Percentiles rank a stretch among this genome's conserved stretches.
These are phyloP conservation scores for Nymphalis polychloros DNA, from an alignment of 2,888 invertebrate species.

Conservation along the genomic window DNA sequence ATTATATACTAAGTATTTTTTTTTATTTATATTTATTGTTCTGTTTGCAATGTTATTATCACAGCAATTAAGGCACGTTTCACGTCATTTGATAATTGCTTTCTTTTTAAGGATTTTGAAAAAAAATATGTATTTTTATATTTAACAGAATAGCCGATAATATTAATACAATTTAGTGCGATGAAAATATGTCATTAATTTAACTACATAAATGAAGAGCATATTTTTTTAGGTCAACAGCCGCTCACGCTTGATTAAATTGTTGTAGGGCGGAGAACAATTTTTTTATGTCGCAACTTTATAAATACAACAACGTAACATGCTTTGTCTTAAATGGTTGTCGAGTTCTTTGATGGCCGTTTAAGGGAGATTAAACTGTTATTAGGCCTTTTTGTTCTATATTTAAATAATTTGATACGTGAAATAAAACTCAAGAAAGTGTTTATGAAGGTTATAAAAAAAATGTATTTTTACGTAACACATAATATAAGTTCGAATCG, in stretches of 20 bases:
- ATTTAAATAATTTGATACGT: background rate
- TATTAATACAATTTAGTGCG: background rate
- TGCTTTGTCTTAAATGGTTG: too few species aligned
- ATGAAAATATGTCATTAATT: constrained; percentile 14
- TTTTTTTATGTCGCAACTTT: constrained; percentile 7
- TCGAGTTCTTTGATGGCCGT: too few species aligned
- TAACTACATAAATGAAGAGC: constrained; percentile 10
- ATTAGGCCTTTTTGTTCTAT: too few species aligned
- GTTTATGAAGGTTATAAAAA: too few species aligned
- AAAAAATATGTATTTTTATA: background rate
- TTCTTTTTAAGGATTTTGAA: background rate
- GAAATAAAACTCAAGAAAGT: background rate
- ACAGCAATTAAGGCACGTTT: too few species aligned
- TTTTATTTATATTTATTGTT: too few species aligned
- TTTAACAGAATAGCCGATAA: background rate
- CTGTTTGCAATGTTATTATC: too few species aligned
- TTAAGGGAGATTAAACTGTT: too few species aligned
- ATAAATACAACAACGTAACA: constrained; percentile 12
- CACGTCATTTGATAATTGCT: too few species aligned
- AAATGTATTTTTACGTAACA: too few species aligned
- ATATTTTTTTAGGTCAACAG: constrained; percentile 30
- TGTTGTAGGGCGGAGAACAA: constrained; percentile 13
- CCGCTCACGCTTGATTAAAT: constrained; percentile 28
- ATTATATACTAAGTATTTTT: too few species aligned
- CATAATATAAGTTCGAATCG: too few species aligned